phyloP scores from a whole-genome alignment of 2,113 vertebrate species.

The Patagioenas fasciata region DNA sequence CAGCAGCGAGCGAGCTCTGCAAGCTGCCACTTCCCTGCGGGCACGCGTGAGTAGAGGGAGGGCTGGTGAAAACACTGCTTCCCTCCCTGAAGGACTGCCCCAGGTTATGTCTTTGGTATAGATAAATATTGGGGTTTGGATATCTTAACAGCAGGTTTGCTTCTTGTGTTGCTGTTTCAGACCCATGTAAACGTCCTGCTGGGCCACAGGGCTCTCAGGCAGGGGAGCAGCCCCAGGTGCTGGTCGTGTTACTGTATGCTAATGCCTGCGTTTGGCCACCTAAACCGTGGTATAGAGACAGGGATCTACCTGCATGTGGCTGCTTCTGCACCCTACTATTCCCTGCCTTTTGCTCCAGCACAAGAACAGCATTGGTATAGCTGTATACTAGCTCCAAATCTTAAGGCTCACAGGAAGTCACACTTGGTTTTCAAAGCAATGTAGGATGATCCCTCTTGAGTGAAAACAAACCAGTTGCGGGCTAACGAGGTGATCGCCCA shows the following conservation, averaged over 20 bases:
- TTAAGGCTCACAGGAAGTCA: accelerated
- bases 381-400: not conserved
- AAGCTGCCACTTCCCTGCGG: not conserved
- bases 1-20: not conserved
- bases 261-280: not conserved
- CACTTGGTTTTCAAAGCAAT: not conserved
- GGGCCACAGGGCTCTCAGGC: not conserved
- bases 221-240: not conserved
- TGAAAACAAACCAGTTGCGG: not conserved
- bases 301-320: not conserved
- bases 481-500: not conserved
- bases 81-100: not conserved
- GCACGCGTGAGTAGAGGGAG: accelerated
- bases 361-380: not conserved
- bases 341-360: not conserved
- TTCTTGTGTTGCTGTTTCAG: not conserved
- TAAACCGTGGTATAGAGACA: not conserved
- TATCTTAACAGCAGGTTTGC: not conserved
- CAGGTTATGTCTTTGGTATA: not conserved
- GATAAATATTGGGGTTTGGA: not conserved
- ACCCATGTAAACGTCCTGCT: not conserved
- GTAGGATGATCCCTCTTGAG: not conserved
- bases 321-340: not conserved
- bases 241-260: accelerated
- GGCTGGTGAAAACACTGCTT: not conserved